A percentile compares a stretch with the other conserved stretches of the same genome.
phyloP scores from a whole-genome alignment of 2,113 vertebrate species.

The Ranitomeya imitator region DNA sequence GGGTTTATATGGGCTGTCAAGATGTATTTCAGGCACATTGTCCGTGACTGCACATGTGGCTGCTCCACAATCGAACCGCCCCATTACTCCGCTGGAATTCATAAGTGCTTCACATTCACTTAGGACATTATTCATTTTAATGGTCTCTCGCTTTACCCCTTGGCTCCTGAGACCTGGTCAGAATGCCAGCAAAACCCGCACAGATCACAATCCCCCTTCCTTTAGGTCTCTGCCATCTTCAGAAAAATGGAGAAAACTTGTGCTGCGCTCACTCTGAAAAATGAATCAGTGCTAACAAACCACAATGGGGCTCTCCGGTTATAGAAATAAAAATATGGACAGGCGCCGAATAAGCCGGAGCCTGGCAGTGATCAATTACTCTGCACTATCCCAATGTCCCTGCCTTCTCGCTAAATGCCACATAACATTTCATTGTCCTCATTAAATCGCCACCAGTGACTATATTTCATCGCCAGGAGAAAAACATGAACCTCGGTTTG shows the following conservation, averaged over 20 bases:
- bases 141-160: neutral
- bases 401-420: constrained; percentile 48
- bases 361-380: constrained; percentile 41
- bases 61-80: neutral
- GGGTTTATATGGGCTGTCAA: neutral
- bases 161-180: neutral
- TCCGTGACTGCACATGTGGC: neutral
- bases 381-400: constrained; percentile 18
- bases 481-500: neutral
- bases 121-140: neutral
- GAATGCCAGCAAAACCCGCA: neutral
- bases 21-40: constrained; percentile 2
- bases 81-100: neutral
- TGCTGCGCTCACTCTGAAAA: neutral
- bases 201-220: neutral
- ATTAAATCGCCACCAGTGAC: constrained; percentile 43
- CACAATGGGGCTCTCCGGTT: neutral
- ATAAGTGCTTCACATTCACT: neutral
- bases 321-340: constrained; percentile 36
- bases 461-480: constrained; percentile 36
- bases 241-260: neutral
- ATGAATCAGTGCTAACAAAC: constrained; percentile 30
- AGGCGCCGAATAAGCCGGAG: neutral
- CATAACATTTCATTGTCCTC: constrained; percentile 52
- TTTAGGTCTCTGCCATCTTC: neutral